Evolutionary conservation across 1,140 invertebrate species (phyloP), one percentile per base, ranked within the genome.

Genomic region (Colletes gigas): DNA sequence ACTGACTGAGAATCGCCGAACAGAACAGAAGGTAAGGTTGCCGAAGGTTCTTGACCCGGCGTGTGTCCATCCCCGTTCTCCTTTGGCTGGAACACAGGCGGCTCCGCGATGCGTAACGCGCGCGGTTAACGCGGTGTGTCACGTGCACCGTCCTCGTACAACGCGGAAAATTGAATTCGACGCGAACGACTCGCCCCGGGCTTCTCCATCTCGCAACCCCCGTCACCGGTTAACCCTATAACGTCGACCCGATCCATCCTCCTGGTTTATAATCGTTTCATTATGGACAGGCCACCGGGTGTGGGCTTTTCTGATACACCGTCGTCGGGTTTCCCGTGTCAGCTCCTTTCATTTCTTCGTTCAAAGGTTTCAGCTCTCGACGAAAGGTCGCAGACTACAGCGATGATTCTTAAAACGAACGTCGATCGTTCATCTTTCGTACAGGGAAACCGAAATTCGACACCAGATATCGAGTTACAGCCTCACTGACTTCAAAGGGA

Each of bases 151-250:
- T 47, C 41, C 74, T 21, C 44, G 67, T 78, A 47, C 57, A 70
- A 39, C 68, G 76, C 65, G 52, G 81, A 83, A 86, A 86, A 86
- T 86, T 83, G 52, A 85, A 86, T 86, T 77, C 84, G 85, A 86
- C 67, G 21, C 47, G 71, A 63, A 78, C 80, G 75, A 76, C 76
- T 67, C 63, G 69, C 10, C 21, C 59, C 30, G 5, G 75, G 41
- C 69, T 81, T 73, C 78, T 12, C 21, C 57, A 17, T 55, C 60
- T 57, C 19, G 47, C 69, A 62, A 68, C 30, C 47, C 73, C 55
- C 6, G 17, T 55, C 57, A 12, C 41, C 44, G 52, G 19, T 74
- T 82, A 82, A 82, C 69, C 62, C 78, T 47, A 15, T 65, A 77
- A 85, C 59, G 68, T 77, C 75, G 39, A 65, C 15, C 59, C 65